phyloP scores from a whole-genome alignment of 2,797 vertebrate species.

The Danionella dracula region DNA sequence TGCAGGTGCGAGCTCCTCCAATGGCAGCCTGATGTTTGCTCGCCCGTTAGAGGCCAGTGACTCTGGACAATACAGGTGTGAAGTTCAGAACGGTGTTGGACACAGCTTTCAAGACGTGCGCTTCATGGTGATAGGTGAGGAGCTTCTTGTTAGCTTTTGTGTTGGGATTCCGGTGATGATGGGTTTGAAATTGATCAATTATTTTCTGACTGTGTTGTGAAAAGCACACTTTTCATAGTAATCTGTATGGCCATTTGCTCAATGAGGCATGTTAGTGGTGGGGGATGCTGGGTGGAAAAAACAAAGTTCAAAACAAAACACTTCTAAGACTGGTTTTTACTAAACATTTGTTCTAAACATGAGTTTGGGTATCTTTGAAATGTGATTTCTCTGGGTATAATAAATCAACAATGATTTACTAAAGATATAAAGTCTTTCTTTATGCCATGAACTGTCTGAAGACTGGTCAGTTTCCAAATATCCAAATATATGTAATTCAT shows the following conservation, averaged over 20 bases:
- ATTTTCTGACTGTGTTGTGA: neutral
- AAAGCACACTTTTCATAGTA: neutral
- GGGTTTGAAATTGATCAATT: neutral
- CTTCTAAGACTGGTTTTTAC: neutral
- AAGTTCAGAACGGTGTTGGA: slow-evolving; percentile 85
- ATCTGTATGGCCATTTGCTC: neutral
- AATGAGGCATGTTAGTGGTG: neutral
- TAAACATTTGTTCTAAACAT: neutral
- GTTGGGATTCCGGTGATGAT: neutral
- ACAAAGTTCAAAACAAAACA: no score
- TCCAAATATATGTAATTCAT: no score
- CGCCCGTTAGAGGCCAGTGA: slow-evolving; percentile 84
- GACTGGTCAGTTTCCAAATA: no score
- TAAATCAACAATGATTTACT: no score
- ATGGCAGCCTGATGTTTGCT: slow-evolving; percentile 83
- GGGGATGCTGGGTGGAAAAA: neutral
- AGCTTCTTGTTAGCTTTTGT: neutral
- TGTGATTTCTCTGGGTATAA: no score
- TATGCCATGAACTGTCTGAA: no score
- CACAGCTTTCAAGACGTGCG: slow-evolving; percentile 76
- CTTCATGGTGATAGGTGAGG: slow-evolving; percentile 86
- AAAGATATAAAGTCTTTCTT: no score
- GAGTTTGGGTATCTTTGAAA: no score
- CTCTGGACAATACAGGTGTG: slow-evolving; percentile 89
- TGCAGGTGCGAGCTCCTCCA: slow-evolving; percentile 77